Evolutionary conservation across 2,888 invertebrate genomes (phyloP), one percentile per base, ranked within the genome.

Genomic region (Aspidapion aeneum): DNA sequence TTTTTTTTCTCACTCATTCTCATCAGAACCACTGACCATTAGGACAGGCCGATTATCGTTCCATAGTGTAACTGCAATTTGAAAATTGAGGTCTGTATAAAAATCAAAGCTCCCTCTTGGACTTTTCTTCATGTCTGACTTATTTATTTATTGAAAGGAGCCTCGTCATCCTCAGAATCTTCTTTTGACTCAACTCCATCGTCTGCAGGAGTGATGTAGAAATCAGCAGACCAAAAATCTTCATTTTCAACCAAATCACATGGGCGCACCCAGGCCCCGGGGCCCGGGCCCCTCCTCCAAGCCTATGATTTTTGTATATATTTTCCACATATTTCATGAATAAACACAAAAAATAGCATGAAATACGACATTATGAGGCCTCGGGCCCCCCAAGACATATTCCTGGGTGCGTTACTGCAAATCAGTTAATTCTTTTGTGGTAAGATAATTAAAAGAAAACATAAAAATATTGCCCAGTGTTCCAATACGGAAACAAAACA

Each of bases 41-140:
- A 70, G 54, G 48, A 70, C 69, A 18, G 62, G 62, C 18, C 67
- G 60, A 58, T 70, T 69, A 60, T 69, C 68, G 60, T 70, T 68
- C 68, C 69, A 68, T n/a, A 57, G 50, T 20, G 67, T 66, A n/a
- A 69, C 57, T 50, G 69, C 68, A 35, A 68, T 50, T 56, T 63
- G 21, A 21, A 62, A 52, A 17, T 51, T 65, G 18, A 54, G 60
- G 56, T 69, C 68, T 16, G 67, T 67, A 19, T 16, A 35, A 63
- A 62, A 67, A 50, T 58, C 63, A 64, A 52, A 68, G 9, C 18
- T 58, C 5, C 69, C 68, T 52, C 65, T 62, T 21, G 58, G 62
- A 21, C 49, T 52, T 58, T 56, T n/a, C n/a, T n/a, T n/a, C n/a
- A n/a, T n/a, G n/a, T n/a, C n/a, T n/a, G n/a, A n/a, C n/a, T n/a